Evolutionary conservation across 30 jellyfish, hydroid and myxozoan species (phyloP), one percentile per base, ranked within the genome.

Genomic region (Chironex yamaguchii): DNA sequence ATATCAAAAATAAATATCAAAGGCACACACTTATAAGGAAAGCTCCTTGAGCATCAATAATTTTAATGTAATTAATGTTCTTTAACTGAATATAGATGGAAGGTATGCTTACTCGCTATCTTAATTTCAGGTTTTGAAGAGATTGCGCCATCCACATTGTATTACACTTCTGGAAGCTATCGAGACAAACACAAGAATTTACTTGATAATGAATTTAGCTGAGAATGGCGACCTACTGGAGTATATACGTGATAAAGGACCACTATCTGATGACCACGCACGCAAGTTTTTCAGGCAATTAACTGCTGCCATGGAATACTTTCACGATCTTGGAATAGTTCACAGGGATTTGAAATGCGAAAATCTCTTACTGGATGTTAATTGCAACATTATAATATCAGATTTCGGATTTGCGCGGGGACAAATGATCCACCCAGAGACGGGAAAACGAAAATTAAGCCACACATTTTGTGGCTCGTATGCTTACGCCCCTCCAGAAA

Each of bases 401-500:
- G 99, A 94, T 51, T 94, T 94, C 74, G 99, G 99, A 4, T 94
- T 94, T 42, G 99, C 99, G 13, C 72, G 97, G 6, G 96, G 93
- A 14, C 95, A 94, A n/a, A 89, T 84, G 96, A 58, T 94, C 36
- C 73, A 69, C 54, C 97, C 96, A 2, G 99, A 94, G 50, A 94
- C 99, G 17, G 93, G 93, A 26, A 89, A 84, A 52, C 91, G 92
- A 24, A 88, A 79, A 32, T 54, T 94, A 67, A 94, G 99, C 51
- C 99, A 94, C 36, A 94, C 99, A 26, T 94, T 94, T 69, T 94
- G 99, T 76, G 99, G 99, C 62, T 94, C 99, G 12, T 94, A 94
- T 52, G 99, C 99, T 4, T 94, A 94, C 49, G 99, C 99, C 26
- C 99, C 99, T 14, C 99, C 99, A 1, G 99, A 94, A 64, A 94